Conservation (phyloP, 2,888 invertebrate genomes). For the Bugula neritina region DNA sequence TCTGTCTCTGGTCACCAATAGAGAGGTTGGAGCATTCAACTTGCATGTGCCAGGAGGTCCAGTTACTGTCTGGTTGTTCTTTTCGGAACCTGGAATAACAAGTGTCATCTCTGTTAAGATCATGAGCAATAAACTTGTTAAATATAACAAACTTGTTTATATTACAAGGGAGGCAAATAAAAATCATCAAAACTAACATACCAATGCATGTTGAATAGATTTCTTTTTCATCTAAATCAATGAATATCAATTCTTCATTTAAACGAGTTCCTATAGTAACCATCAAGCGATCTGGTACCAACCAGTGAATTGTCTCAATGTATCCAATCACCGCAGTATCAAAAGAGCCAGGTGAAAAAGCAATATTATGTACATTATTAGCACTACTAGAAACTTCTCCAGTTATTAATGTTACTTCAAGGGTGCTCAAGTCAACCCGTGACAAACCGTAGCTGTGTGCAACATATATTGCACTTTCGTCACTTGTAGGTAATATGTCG, state of each 20-base stretch:
- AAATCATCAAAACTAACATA: not conserved
- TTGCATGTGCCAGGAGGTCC: not conserved
- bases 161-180: too few species aligned
- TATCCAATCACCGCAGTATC: not conserved
- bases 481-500: not conserved
- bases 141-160: too few species aligned
- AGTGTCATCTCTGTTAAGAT: too few species aligned
- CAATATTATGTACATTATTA: not conserved
- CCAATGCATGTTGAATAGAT: slow-evolving; percentile 18
- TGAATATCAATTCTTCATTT: slow-evolving; percentile 1
- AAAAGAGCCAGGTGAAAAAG: slow-evolving; percentile 5
- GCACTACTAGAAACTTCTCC: not conserved
- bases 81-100: not conserved
- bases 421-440: not conserved
- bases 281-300: not conserved
- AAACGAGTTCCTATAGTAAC: not conserved
- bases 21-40: not conserved
- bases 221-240: not conserved
- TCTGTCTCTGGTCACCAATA: not conserved
- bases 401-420: not conserved
- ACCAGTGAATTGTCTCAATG: not conserved
- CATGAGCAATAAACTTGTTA: too few species aligned
- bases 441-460: slow-evolving; percentile 7
- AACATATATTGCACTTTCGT: not conserved
- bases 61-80: not conserved